Conservation (phyloP, 2,797 vertebrate genomes). For the Scleropages formosus region DNA sequence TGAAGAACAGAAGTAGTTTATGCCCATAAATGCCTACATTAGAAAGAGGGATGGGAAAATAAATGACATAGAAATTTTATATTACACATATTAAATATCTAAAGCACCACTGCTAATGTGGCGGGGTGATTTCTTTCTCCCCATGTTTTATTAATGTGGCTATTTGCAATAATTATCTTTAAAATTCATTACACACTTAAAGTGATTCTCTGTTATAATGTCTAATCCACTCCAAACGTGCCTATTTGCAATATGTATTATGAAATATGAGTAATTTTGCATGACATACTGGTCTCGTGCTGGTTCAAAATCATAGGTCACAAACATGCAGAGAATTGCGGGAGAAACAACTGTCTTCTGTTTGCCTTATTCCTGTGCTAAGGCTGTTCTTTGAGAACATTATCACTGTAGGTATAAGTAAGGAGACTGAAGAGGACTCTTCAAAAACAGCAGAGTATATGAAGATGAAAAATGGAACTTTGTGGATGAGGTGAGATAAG, state of each 20-base stretch:
- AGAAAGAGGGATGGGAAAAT: constrained; percentile 28
- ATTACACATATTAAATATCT: constrained; percentile 39
- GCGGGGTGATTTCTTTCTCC: constrained; percentile 24
- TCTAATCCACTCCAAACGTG: constrained; percentile 42
- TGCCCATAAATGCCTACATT: constrained; percentile 43
- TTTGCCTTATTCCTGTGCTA: neutral
- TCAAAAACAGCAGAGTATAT: no score
- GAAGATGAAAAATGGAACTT: no score
- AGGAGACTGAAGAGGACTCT: no score
- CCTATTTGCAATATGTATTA: constrained; percentile 17
- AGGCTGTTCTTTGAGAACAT: no score
- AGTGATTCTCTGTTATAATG: constrained; percentile 35
- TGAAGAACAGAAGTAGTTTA: constrained; percentile 38
- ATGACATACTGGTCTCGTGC: constrained; percentile 11
- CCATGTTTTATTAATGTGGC: constrained; percentile 47
- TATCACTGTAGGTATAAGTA: no score
- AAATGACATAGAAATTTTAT: constrained; percentile 25
- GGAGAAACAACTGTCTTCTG: constrained; percentile 24
- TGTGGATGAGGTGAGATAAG: no score
- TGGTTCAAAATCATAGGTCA: no score
- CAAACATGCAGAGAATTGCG: constrained; percentile 18
- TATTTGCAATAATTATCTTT: constrained; percentile 49
- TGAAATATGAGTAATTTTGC: constrained; percentile 34
- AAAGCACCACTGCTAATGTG: constrained; percentile 36
- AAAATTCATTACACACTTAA: constrained; percentile 47